A percentile compares a stretch with the other conserved stretches of the same genome.
Conservation (phyloP, 2,888 invertebrate species). For the Pomacea canaliculata region DNA sequence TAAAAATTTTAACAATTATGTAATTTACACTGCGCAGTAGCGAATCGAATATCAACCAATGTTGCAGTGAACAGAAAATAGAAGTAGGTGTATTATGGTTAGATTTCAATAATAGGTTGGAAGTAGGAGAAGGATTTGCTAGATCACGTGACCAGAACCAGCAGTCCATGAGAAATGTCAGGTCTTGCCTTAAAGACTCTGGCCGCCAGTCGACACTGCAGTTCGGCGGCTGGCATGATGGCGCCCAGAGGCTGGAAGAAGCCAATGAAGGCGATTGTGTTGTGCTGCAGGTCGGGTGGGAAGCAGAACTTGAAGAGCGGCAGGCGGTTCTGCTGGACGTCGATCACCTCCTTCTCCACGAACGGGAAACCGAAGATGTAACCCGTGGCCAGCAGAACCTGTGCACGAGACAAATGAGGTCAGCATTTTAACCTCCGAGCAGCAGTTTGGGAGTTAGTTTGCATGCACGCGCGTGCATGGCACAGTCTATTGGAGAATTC, state of each 20-base stretch:
- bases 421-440: no score
- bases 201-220: conserved; percentile 71
- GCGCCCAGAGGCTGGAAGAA: conserved; percentile 71
- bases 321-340: conserved; percentile 59
- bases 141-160: no score
- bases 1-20: background rate
- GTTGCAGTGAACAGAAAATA: background rate
- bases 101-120: no score
- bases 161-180: no score
- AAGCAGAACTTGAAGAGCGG: conserved; percentile 70
- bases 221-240: conserved; percentile 71
- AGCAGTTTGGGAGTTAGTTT: no score
- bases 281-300: conserved; percentile 61
- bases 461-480: no score
- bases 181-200: conserved; percentile 60
- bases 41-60: background rate
- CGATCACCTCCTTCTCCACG: conserved; percentile 58
- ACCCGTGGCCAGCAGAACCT: conserved; percentile 66
- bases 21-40: no score
- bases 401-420: conserved; percentile 17
- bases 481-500: no score
- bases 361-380: conserved; percentile 70
- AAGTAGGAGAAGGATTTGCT: no score
- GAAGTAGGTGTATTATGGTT: background rate
- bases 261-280: conserved; percentile 71